These are phyloP conservation scores for Artemia sp. DNA, from an alignment of 2,888 invertebrate species.

Conservation along the genomic window DNA sequence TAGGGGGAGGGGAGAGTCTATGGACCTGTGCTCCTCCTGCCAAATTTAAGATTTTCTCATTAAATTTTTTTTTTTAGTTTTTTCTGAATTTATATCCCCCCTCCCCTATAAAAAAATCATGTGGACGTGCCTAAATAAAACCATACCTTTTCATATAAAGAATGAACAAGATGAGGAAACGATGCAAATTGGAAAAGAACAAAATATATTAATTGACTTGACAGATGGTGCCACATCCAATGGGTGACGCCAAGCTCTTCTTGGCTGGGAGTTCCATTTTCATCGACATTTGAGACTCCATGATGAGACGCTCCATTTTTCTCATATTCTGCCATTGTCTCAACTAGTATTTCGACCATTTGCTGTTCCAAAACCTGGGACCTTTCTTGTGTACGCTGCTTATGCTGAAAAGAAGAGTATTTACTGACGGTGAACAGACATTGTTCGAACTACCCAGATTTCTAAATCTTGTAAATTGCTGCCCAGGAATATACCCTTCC, in stretches of 20 bases:
- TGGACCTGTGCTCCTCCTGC: too few species aligned
- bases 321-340: slow-evolving; percentile 82
- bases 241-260: slow-evolving; percentile 47
- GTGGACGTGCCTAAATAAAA: background rate
- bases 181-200: slow-evolving; percentile 83
- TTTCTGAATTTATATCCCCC: background rate
- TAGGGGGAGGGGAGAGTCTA: too few species aligned
- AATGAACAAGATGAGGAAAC: slow-evolving; percentile 78
- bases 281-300: slow-evolving; percentile 31
- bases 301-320: slow-evolving; percentile 28
- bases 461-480: too few species aligned
- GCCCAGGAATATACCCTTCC: too few species aligned
- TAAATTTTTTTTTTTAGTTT: too few species aligned
- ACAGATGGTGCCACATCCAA: slow-evolving; percentile 80
- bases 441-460: too few species aligned
- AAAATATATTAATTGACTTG: slow-evolving; percentile 83
- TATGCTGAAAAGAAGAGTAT: slow-evolving; percentile 39
- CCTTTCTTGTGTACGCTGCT: slow-evolving; percentile 40
- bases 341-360: slow-evolving; percentile 70
- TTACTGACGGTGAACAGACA: too few species aligned
- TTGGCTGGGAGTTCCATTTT: slow-evolving; percentile 39
- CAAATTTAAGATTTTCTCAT: too few species aligned
- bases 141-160: slow-evolving; percentile 58
- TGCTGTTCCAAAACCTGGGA: slow-evolving; percentile 82
- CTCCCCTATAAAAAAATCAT: background rate